Conservation (phyloP, 2,113 vertebrate species). For the Hippocampus mohnikei region DNA sequence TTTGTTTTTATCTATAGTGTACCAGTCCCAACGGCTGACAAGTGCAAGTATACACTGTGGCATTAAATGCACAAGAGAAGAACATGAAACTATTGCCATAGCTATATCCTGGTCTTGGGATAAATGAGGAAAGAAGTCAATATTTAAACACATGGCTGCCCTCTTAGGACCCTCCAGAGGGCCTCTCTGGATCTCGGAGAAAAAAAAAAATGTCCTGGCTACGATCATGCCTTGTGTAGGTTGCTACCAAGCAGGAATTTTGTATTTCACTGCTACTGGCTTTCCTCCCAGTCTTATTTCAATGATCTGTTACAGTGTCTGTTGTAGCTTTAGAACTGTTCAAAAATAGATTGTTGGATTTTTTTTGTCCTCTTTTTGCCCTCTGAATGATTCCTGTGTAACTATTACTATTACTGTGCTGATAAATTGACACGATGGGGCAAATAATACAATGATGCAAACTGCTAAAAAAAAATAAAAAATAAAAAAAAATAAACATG, state of each 20-base stretch:
- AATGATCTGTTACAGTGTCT: constrained; percentile 21
- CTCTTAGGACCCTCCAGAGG: not conserved
- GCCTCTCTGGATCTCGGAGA: not conserved
- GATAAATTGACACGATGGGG: constrained; percentile 41
- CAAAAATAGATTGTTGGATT: constrained; percentile 1
- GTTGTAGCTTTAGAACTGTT: constrained; percentile 3
- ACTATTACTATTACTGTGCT: constrained; percentile 24
- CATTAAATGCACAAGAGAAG: not conserved
- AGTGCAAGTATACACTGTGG: not conserved
- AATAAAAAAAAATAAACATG: constrained; percentile 15
- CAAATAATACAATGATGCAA: constrained; percentile 50
- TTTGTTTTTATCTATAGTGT: not conserved
- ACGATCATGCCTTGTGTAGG: constrained; percentile 12
- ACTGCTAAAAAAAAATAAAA: constrained; percentile 1
- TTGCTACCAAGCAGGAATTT: constrained; percentile 24
- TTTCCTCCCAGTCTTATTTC: constrained; percentile 13
- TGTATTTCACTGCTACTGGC: constrained; percentile 12
- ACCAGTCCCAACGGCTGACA: not conserved
- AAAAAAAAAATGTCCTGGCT: not conserved
- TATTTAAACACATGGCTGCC: not conserved
- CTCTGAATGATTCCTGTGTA: constrained; percentile 18
- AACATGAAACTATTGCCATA: too few species aligned
- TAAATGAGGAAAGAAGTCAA: not conserved
- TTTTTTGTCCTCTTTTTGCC: not conserved
- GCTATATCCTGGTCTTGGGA: not conserved